Percentiles rank a stretch among this genome's conserved stretches.
Conservation (phyloP, 2,888 invertebrate genomes). For the Andrena bucephala region DNA sequence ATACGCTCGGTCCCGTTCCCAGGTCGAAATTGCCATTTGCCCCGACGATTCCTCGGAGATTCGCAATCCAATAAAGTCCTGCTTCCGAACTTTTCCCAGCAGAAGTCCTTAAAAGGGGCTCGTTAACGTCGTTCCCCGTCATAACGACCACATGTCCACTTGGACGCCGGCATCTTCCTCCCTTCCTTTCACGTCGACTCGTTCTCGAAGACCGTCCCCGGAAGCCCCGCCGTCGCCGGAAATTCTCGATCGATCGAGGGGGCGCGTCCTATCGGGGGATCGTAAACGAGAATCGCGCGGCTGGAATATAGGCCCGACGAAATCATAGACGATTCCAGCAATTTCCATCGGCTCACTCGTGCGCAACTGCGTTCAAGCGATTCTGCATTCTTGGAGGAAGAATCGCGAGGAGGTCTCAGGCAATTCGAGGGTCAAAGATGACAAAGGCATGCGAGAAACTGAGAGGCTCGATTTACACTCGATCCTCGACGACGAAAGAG, state of each 20-base stretch:
- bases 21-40: constrained; percentile 37
- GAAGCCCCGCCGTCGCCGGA: constrained; percentile 7
- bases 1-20: constrained; percentile 24
- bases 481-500: constrained; percentile 11
- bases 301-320: constrained; percentile 11
- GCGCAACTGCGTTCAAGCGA: background rate
- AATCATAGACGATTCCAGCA: constrained; percentile 14
- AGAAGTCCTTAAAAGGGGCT: constrained; percentile 52
- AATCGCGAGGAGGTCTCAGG: background rate
- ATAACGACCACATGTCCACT: constrained; percentile 66
- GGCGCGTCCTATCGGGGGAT: no score
- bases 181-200: constrained; percentile 18
- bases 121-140: constrained; percentile 64
- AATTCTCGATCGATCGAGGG: constrained; percentile 29
- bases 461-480: constrained; percentile 34
- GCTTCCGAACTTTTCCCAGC: constrained; percentile 34
- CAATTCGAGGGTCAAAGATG: background rate
- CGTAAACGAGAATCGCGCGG: background rate
- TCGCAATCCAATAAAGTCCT: constrained; percentile 50
- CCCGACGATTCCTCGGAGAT: constrained; percentile 25
- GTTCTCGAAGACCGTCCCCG: constrained; percentile 20
- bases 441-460: constrained; percentile 8
- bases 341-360: constrained; percentile 4
- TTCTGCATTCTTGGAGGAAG: background rate
- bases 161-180: constrained; percentile 40